Percentiles rank a stretch among this genome's conserved stretches.
These are phyloP conservation scores for Lepidotrigona ventralis DNA, from an alignment of 1,140 invertebrate species.

Conservation along the genomic window DNA sequence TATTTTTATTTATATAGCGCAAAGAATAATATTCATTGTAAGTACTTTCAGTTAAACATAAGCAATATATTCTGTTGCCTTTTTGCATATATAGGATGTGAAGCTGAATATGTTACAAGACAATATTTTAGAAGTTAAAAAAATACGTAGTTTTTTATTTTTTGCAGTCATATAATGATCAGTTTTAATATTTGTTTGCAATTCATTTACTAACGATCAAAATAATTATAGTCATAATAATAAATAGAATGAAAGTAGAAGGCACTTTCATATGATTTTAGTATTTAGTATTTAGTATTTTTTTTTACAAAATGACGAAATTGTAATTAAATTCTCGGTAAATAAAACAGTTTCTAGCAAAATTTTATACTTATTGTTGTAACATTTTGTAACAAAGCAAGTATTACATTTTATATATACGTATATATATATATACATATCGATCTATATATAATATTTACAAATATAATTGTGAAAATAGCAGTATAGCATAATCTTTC, in stretches of 20 bases:
- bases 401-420: slow-evolving; percentile 6
- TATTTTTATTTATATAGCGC: slow-evolving; percentile 25
- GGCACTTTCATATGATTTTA: background rate
- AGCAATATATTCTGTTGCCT: background rate
- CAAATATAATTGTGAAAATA: background rate
- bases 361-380: background rate
- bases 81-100: background rate
- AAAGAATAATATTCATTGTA: background rate
- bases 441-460: slow-evolving; percentile 17
- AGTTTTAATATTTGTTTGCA: background rate
- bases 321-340: no score
- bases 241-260: background rate
- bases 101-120: background rate
- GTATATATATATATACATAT: background rate
- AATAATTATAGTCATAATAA: background rate
- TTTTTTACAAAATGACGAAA: no score
- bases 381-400: background rate
- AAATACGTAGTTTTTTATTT: background rate
- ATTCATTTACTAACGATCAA: background rate
- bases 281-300: no score
- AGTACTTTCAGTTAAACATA: background rate
- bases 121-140: background rate
- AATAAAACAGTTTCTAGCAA: no score
- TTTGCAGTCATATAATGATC: background rate
- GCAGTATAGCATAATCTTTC: slow-evolving; percentile 14